A percentile compares a stretch with the other conserved stretches of the same genome.
phyloP scores from a whole-genome alignment of 2,888 invertebrate genomes.

The Coelinius sp. region DNA sequence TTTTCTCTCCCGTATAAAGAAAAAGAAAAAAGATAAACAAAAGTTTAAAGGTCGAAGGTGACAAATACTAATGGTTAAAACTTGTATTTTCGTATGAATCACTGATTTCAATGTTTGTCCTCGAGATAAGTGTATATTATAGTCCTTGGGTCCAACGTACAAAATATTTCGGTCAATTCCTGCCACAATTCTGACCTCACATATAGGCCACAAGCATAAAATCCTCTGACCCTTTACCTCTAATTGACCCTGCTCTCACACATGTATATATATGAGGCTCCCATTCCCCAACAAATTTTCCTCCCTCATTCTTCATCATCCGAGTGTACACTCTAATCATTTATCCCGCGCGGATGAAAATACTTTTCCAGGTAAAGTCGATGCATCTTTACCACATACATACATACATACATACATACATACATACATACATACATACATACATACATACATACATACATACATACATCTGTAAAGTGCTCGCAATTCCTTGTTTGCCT shows the following conservation, averaged over 20 bases:
- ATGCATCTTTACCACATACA: slow-evolving; percentile 44
- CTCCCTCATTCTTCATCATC: slow-evolving; percentile 14
- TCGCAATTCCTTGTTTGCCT: slow-evolving; percentile 57
- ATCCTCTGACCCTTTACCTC: background rate
- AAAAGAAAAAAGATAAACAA: background rate
- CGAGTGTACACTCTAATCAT: slow-evolving; percentile 7
- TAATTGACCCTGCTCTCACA: too few relatives aligned
- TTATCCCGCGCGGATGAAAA: slow-evolving; percentile 13
- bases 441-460: too few relatives aligned
- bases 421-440: too few relatives aligned
- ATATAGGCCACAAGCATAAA: background rate
- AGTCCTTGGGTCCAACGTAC: background rate
- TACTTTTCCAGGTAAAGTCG: slow-evolving; percentile 43
- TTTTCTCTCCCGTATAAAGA: background rate
- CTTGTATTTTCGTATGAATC: background rate
- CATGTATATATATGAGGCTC: too few relatives aligned
- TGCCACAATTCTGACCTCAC: background rate
- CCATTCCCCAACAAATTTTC: background rate
- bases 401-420: too few relatives aligned
- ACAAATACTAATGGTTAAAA: too few relatives aligned
- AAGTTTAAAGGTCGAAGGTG: background rate
- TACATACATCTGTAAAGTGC: slow-evolving; percentile 39
- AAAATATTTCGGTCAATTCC: background rate
- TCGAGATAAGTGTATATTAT: background rate
- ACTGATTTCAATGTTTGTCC: background rate